A percentile compares a stretch with the other conserved stretches of the same genome.
Conservation (phyloP, 2,888 invertebrate genomes). For the Bombylius major region DNA sequence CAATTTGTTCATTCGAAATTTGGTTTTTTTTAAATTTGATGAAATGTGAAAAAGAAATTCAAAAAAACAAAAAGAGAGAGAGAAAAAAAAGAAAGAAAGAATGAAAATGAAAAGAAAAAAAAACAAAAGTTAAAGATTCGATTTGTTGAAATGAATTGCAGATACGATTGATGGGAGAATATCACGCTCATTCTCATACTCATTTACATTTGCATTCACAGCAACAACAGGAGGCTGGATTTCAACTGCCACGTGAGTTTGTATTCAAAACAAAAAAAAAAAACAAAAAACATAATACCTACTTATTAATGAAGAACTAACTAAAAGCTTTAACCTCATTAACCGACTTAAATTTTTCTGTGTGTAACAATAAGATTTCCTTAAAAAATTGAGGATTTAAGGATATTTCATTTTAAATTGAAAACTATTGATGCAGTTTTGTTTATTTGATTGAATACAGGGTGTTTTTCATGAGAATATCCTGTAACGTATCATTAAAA, state of each 20-base stretch:
- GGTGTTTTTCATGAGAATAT: no score
- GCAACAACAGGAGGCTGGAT: slow-evolving; percentile 57
- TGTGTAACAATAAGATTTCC: no score
- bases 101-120: not conserved
- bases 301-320: no score
- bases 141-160: slow-evolving; percentile 37
- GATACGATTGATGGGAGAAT: slow-evolving; percentile 90
- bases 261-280: slow-evolving; percentile 26
- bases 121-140: slow-evolving; percentile 21
- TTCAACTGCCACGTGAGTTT: slow-evolving; percentile 47
- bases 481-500: no score
- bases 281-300: slow-evolving; percentile 4
- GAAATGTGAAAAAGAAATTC: slow-evolving; percentile 12
- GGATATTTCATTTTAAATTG: no score
- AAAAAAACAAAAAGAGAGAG: slow-evolving; percentile 6
- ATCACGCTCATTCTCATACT: slow-evolving; percentile 86
- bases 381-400: no score
- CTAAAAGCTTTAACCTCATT: no score
- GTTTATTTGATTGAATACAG: no score
- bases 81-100: slow-evolving; percentile 1
- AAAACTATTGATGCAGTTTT: no score
- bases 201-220: slow-evolving; percentile 82
- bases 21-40: slow-evolving; percentile 10
- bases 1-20: no score
- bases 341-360: no score